phyloP scores from a whole-genome alignment of 2,113 vertebrate genomes.

The Tetrao urogallus region DNA sequence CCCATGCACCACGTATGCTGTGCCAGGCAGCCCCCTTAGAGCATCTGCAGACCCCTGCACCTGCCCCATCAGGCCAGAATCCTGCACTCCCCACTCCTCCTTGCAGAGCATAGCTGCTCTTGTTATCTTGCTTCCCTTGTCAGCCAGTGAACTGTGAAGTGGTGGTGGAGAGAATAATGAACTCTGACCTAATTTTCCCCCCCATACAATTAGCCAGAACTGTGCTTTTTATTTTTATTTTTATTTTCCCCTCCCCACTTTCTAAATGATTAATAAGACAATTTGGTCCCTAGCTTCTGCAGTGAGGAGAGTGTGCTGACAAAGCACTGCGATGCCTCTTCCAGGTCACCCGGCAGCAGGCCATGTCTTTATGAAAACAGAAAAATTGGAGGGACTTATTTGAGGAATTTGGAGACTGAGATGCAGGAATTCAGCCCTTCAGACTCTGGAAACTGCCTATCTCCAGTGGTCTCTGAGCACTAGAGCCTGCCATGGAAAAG shows the following conservation, averaged over 20 bases:
- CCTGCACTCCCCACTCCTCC: slow-evolving; percentile 35
- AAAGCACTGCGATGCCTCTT: slow-evolving; percentile 65
- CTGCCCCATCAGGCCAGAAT: not conserved
- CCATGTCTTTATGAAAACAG: slow-evolving; percentile 74
- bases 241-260: slow-evolving; percentile 1
- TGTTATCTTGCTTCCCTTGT: slow-evolving; percentile 62
- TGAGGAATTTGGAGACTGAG: slow-evolving; percentile 69
- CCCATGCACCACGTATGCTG: accelerated
- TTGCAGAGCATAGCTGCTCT: slow-evolving; percentile 14
- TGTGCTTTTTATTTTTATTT: slow-evolving; percentile 39
- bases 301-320: slow-evolving; percentile 64
- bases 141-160: slow-evolving; percentile 57
- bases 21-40: not conserved
- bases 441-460: slow-evolving; percentile 63
- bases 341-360: slow-evolving; percentile 72
- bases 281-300: slow-evolving; percentile 61
- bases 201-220: slow-evolving; percentile 48
- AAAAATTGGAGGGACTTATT: slow-evolving; percentile 72
- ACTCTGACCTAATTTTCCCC: slow-evolving; percentile 45
- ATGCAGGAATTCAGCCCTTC: slow-evolving; percentile 66
- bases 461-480: slow-evolving; percentile 53
- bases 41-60: not conserved
- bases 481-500: not conserved
- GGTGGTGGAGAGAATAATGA: slow-evolving; percentile 35
- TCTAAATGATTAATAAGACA: slow-evolving; percentile 73